These are phyloP conservation scores for Spodoptera frugiperda DNA, from an alignment of 1,140 invertebrate genomes.

Conservation along the genomic window DNA sequence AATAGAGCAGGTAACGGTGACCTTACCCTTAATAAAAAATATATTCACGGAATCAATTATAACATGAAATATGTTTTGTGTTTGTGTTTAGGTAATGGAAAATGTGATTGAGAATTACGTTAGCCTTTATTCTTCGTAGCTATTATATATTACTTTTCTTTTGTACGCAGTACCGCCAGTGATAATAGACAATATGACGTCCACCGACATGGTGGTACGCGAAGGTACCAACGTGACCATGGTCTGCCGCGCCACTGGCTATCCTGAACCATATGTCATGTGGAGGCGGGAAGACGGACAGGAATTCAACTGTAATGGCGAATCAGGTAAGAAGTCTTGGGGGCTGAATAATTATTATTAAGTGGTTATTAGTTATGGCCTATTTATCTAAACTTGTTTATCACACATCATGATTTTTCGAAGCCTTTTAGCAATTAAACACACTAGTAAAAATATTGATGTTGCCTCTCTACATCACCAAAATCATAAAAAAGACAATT, in stretches of 20 bases:
- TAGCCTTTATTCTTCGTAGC: background rate
- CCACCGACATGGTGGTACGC: slow-evolving; percentile 95
- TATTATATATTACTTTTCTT: background rate
- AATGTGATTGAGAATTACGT: no score
- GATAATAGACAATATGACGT: slow-evolving; percentile 94
- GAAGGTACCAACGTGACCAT: slow-evolving; percentile 95
- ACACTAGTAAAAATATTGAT: no score
- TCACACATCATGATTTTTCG: no score
- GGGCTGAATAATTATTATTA: no score
- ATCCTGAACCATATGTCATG: slow-evolving; percentile 96
- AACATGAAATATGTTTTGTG: slow-evolving; percentile 12
- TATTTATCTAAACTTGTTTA: no score
- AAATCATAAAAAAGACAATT: no score
- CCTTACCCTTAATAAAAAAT: slow-evolving; percentile 31
- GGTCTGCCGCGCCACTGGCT: slow-evolving; percentile 94
- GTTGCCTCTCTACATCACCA: no score
- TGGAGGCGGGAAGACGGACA: slow-evolving; percentile 96
- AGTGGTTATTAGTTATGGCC: no score
- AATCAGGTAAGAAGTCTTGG: slow-evolving; percentile 87
- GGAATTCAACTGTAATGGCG: slow-evolving; percentile 94
- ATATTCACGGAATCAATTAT: slow-evolving; percentile 19
- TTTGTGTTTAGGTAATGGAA: background rate
- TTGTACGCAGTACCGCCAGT: slow-evolving; percentile 91
- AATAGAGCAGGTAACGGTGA: slow-evolving; percentile 29
- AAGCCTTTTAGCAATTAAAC: no score